Evolutionary conservation across 2,888 invertebrate genomes (phyloP).

Genomic region (Mesorhabditis spiculigera): DNA sequence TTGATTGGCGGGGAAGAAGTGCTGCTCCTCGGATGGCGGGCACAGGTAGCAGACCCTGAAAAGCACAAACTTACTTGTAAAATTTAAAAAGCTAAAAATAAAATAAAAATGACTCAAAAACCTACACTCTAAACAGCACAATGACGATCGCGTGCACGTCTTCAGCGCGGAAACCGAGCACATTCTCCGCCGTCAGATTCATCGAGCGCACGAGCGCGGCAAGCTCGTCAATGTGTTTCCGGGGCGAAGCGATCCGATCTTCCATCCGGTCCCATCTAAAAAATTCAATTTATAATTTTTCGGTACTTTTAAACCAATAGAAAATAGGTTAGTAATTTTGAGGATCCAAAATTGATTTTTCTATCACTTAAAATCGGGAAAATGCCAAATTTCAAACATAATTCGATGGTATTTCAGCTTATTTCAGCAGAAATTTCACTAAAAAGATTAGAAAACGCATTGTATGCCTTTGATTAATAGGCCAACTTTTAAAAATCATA

Average conservation of each 20-base stretch:
- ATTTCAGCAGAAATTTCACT: too few relatives aligned
- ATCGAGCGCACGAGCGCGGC: neutral
- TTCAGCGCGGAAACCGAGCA: neutral
- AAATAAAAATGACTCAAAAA: neutral
- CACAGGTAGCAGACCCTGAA: neutral
- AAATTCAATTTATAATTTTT: too few relatives aligned
- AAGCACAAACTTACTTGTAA: neutral
- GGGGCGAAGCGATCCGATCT: neutral
- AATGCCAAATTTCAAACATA: too few relatives aligned
- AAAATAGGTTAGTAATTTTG: too few relatives aligned
- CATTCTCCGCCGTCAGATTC: neutral
- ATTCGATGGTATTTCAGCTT: too few relatives aligned
- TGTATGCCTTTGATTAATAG: too few relatives aligned
- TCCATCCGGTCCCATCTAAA: conserved; percentile 1
- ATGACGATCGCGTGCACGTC: neutral
- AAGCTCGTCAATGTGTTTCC: neutral
- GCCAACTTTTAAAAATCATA: too few relatives aligned
- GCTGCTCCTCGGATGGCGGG: neutral
- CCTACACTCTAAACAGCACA: neutral
- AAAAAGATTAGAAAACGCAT: too few relatives aligned
- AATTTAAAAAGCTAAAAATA: neutral
- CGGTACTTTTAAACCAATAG: too few relatives aligned
- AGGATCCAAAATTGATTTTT: too few relatives aligned
- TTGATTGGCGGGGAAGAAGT: neutral
- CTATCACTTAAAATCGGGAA: too few relatives aligned